phyloP scores from a whole-genome alignment of 2,113 vertebrate genomes.

The Candoia aspera region DNA sequence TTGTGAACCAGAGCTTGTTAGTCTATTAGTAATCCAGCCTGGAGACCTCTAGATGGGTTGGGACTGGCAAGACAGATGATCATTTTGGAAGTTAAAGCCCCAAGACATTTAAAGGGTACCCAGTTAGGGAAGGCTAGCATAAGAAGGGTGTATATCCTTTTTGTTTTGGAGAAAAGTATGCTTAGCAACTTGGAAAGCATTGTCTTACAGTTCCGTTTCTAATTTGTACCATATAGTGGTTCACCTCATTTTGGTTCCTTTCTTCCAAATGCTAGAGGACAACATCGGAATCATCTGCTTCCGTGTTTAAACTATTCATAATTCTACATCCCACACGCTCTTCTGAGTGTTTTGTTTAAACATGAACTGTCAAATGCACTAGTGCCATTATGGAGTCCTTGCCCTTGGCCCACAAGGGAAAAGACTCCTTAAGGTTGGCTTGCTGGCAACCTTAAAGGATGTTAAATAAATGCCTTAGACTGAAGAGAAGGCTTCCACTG shows the following conservation, averaged over 20 bases:
- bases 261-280: not conserved
- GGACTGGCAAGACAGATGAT: not conserved
- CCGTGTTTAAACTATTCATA: not conserved
- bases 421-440: not conserved
- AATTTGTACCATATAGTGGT: not conserved
- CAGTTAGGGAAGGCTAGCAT: not conserved
- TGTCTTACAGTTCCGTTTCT: not conserved
- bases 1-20: not conserved
- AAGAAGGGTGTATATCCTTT: not conserved
- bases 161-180: not conserved
- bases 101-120: not conserved
- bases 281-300: not conserved
- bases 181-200: not conserved
- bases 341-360: not conserved
- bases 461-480: not conserved
- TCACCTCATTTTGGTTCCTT: not conserved
- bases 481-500: not conserved
- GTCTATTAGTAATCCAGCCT: not conserved
- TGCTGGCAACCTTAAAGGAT: not conserved
- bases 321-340: not conserved
- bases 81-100: not conserved
- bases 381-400: not conserved
- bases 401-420: not conserved
- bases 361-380: not conserved
- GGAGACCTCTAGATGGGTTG: not conserved